Percentiles rank a stretch among this genome's conserved stretches.
Evolutionary conservation across 2,888 invertebrate species (phyloP).

Genomic region (Diadromus collaris): DNA sequence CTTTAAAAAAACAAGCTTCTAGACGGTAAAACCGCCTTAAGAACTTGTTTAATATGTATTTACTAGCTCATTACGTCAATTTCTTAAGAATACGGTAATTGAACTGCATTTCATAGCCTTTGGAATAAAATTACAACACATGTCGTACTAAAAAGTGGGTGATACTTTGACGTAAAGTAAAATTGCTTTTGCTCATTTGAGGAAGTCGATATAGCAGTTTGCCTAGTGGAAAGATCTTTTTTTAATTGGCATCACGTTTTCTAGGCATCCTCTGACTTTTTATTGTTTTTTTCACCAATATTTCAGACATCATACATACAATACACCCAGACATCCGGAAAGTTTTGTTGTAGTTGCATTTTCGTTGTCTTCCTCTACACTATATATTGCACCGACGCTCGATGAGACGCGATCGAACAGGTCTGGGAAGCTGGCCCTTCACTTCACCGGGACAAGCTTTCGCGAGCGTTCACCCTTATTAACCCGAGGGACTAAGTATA

Average conservation of each 20-base stretch:
- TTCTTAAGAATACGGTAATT: too few species aligned
- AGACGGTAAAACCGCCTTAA: too few species aligned
- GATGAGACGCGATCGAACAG: constrained; percentile 1
- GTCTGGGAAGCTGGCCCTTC: background rate
- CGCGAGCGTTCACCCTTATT: constrained; percentile 8
- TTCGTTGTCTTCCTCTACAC: background rate
- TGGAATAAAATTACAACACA: too few species aligned
- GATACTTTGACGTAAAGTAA: background rate
- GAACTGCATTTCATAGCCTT: too few species aligned
- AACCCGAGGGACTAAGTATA: constrained; percentile 13
- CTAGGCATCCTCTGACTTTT: background rate
- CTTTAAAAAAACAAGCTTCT: too few species aligned
- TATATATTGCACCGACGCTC: background rate
- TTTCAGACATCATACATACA: background rate
- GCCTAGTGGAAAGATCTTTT: background rate
- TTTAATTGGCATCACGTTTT: background rate
- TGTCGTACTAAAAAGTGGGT: too few species aligned
- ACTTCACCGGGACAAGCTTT: constrained; percentile 9
- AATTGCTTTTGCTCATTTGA: background rate
- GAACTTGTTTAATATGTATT: too few species aligned
- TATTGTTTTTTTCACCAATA: background rate
- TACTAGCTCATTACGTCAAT: too few species aligned
- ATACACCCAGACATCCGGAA: background rate
- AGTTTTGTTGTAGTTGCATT: background rate
- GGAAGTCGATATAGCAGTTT: background rate